Percentiles rank a stretch among this genome's conserved stretches.
Conservation (phyloP, 2,888 invertebrate genomes). For the Noctuana brunneofusca region DNA sequence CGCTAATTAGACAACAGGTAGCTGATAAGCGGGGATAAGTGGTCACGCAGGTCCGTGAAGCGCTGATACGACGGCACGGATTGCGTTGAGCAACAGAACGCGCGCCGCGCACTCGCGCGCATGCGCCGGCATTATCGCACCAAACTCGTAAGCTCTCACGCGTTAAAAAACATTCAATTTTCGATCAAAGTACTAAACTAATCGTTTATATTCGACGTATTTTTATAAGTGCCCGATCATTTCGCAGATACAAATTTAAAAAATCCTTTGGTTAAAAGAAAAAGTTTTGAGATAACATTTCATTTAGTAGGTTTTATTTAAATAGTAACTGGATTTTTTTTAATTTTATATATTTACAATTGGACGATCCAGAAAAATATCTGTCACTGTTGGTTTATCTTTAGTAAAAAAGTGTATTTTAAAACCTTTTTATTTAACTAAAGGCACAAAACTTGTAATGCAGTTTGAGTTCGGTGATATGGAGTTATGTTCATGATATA, state of each 20-base stretch:
- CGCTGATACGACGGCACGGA: conserved; percentile 26
- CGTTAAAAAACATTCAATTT: conserved; percentile 18
- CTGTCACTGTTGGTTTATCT: too few relatives aligned
- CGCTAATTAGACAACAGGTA: conserved; percentile 35
- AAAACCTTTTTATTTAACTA: conserved; percentile 1
- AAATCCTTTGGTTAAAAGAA: neutral
- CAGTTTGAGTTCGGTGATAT: conserved; percentile 24
- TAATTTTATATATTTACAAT: neutral
- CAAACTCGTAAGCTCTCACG: conserved; percentile 51
- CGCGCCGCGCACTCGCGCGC: conserved; percentile 64
- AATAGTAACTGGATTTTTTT: neutral
- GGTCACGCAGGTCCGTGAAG: conserved; percentile 10
- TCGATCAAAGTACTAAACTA: neutral
- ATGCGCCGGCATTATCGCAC: conserved; percentile 75
- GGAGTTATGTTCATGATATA: conserved; percentile 40
- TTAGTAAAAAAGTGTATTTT: neutral
- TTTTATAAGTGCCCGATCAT: conserved; percentile 27
- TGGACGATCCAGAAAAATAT: neutral
- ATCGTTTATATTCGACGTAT: neutral
- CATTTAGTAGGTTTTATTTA: neutral
- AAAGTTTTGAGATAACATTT: neutral
- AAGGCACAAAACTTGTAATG: neutral
- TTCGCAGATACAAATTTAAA: neutral
- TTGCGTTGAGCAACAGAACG: conserved; percentile 69
- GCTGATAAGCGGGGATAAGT: conserved; percentile 33